phyloP scores from a whole-genome alignment of 2,888 invertebrate species.

The Oasisia sp. region DNA sequence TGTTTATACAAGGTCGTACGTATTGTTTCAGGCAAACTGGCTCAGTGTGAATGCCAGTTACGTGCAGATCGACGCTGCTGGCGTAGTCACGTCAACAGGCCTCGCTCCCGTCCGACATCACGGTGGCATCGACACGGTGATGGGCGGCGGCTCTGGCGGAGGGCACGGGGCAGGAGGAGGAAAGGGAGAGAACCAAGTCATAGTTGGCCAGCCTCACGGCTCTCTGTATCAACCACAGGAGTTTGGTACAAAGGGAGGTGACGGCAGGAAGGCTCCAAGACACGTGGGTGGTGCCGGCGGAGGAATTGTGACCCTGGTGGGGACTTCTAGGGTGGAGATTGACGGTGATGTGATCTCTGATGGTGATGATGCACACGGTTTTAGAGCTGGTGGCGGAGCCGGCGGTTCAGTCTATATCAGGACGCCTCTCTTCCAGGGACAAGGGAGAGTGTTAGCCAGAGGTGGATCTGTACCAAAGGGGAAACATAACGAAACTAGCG shows the following conservation, averaged over 20 bases:
- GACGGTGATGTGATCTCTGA: constrained; percentile 37
- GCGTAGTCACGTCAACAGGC: constrained; percentile 41
- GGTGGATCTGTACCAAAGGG: constrained; percentile 29
- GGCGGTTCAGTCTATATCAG: constrained; percentile 49
- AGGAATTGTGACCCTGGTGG: constrained; percentile 47
- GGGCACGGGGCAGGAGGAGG: constrained; percentile 48
- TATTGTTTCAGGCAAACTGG: constrained; percentile 46
- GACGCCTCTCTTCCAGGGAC: constrained; percentile 20
- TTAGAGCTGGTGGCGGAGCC: constrained; percentile 49
- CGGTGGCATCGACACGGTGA: constrained; percentile 42
- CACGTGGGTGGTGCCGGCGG: constrained; percentile 49
- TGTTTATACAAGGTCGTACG: background rate
- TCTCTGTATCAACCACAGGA: constrained; percentile 47
- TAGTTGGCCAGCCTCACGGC: constrained; percentile 48
- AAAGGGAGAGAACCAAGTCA: constrained; percentile 40
- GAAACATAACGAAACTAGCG: background rate
- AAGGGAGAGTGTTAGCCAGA: background rate
- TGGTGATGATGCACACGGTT: constrained; percentile 43
- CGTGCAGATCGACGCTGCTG: constrained; percentile 49
- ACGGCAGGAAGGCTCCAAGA: constrained; percentile 42
- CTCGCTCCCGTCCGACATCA: constrained; percentile 38
- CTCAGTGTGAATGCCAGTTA: constrained; percentile 39
- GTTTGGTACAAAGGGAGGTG: constrained; percentile 50
- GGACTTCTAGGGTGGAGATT: constrained; percentile 36
- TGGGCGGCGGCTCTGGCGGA: constrained; percentile 50